phyloP scores from a whole-genome alignment of 2,888 invertebrate genomes.

The Andrena dorsata region DNA sequence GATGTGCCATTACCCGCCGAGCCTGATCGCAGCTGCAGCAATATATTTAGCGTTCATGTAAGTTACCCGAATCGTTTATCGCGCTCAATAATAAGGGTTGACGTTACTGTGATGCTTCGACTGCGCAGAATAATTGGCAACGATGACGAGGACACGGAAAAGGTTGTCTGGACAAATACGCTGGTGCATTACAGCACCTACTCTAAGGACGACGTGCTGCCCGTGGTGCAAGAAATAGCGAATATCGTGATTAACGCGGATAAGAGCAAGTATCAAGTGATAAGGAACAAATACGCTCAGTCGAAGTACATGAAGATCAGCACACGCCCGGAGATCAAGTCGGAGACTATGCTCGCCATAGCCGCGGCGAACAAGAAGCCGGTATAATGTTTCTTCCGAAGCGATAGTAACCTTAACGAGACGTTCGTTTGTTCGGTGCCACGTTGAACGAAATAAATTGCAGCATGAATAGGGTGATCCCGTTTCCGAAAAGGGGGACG shows the following conservation, averaged over 20 bases:
- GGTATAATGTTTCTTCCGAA: conserved; percentile 39
- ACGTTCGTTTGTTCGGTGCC: conserved; percentile 41
- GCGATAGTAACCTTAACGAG: conserved; percentile 32
- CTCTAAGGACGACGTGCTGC: conserved; percentile 88
- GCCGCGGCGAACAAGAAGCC: conserved; percentile 24
- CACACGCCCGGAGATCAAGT: conserved; percentile 87
- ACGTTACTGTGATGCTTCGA: not conserved
- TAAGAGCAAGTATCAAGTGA: conserved; percentile 89
- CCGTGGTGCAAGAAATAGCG: conserved; percentile 90
- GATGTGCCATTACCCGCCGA: conserved; percentile 92
- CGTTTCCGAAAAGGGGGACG: conserved; percentile 7
- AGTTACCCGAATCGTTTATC: conserved; percentile 61
- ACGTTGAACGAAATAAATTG: conserved; percentile 34
- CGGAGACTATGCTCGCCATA: conserved; percentile 74
- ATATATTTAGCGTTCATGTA: conserved; percentile 90
- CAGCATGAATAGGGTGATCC: conserved; percentile 18
- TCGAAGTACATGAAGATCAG: conserved; percentile 89
- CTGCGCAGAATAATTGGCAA: conserved; percentile 77
- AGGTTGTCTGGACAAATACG: conserved; percentile 90
- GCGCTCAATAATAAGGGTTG: not conserved
- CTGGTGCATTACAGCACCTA: conserved; percentile 92
- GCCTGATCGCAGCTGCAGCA: conserved; percentile 93
- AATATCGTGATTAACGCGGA: conserved; percentile 89
- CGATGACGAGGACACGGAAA: conserved; percentile 82
- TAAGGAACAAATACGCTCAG: conserved; percentile 89